These are phyloP conservation scores for Phymastichus coffea DNA, from an alignment of 1,140 invertebrate genomes.

Conservation along the genomic window DNA sequence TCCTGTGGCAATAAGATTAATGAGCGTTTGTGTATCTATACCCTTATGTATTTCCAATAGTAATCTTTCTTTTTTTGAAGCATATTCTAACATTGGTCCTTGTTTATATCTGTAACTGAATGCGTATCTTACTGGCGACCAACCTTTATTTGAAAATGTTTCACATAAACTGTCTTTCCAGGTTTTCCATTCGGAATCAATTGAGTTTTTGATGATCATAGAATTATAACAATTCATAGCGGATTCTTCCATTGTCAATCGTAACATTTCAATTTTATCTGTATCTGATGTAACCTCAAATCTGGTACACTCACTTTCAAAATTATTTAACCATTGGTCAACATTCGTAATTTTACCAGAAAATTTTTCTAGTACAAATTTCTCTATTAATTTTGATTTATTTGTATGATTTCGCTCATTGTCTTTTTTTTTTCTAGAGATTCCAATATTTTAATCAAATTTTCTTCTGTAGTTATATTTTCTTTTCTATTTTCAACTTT, in stretches of 20 bases:
- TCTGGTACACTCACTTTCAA: neutral
- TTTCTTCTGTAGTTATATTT: no score
- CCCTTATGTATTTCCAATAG: constrained; percentile 28
- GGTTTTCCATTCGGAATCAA: constrained; percentile 25
- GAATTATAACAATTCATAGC: constrained; percentile 30
- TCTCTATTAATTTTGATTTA: no score
- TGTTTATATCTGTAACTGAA: constrained; percentile 25
- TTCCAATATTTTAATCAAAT: no score
- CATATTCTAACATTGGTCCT: constrained; percentile 28
- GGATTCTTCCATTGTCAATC: constrained; percentile 13
- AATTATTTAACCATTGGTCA: neutral
- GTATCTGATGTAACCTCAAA: neutral
- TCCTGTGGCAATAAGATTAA: constrained; percentile 30
- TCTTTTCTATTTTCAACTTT: no score
- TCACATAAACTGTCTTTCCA: constrained; percentile 33
- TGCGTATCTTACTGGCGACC: constrained; percentile 31
- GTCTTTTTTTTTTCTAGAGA: no score
- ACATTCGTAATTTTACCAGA: neutral
- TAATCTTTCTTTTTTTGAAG: constrained; percentile 32
- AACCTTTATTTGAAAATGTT: constrained; percentile 33
- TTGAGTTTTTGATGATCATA: constrained; percentile 27
- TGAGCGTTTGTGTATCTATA: constrained; percentile 23
- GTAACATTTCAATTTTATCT: neutral
- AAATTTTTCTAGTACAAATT: constrained; percentile 9
- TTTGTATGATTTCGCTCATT: no score